These are phyloP conservation scores for Trididemnum clinides DNA, from an alignment of 23 tunicate species.

Conservation along the genomic window DNA sequence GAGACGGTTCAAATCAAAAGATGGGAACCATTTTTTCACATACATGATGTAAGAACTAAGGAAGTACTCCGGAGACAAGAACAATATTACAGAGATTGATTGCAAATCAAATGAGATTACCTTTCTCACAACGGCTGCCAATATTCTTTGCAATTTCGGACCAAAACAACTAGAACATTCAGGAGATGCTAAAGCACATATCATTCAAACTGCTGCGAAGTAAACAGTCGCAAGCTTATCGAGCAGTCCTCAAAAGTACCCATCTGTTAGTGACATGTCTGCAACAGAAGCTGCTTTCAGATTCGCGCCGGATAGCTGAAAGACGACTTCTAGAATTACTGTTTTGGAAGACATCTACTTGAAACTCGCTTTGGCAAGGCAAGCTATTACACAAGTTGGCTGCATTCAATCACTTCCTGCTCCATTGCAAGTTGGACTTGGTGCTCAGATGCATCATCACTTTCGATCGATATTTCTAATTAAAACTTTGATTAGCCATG, in stretches of 20 bases:
- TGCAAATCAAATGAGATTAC: not conserved
- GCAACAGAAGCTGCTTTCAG: not conserved
- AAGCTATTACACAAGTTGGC: not conserved
- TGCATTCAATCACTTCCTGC: not conserved
- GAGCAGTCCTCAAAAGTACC: not conserved
- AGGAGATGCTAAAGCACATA: not conserved
- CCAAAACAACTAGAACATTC: not conserved
- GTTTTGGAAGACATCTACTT: not conserved
- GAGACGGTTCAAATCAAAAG: not conserved
- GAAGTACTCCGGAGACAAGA: not conserved
- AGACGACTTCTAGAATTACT: not conserved
- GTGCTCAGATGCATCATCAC: not conserved
- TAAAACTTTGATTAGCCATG: not conserved
- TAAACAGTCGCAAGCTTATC: not conserved
- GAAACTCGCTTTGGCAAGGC: not conserved
- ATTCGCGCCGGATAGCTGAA: not conserved
- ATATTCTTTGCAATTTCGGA: not conserved
- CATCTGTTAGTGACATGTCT: not conserved
- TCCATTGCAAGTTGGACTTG: slow-evolving; percentile 7
- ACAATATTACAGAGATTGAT: not conserved
- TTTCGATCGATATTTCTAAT: not conserved
- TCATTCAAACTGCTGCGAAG: slow-evolving; percentile 1
- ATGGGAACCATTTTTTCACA: not conserved
- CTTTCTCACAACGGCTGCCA: not conserved
- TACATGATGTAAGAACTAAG: not conserved